Base-by-base conservation (phyloP, 2,113 vertebrate genomes). In the Sylvietta virens region DNA sequence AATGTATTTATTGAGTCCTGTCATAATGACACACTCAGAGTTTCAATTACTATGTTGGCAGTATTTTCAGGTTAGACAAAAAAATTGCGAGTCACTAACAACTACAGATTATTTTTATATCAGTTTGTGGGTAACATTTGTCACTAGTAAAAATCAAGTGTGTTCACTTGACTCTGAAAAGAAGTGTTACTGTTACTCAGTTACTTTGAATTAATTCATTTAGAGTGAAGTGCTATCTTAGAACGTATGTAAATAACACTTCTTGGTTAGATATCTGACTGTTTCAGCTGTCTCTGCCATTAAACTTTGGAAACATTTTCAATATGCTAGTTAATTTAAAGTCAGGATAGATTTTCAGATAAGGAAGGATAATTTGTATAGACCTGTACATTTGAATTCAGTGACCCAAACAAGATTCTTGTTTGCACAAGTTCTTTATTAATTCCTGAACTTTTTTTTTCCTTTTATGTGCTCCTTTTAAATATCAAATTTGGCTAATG, bases 401-500 rank as follows among this genome's bases (percentile, higher is more conserved):
- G n/a, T 86, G 80, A 48, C 45, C 48, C 48, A 48, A 81, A 74
- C 16, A 66, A 71, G 24, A 18, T 33, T 33, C 18, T 48, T 48
- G 22, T 54, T 76, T 83, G 35, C 69, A 39, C 31, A 5, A 64
- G 7, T 87, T 86, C 19, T 86, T 86, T 54, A 33, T 79, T 66
- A 79, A 61, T 76, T 80, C 27, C 9, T 79, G 65, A 17, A 26
- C 11, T 37, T 50, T 26, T 54, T 31, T 72, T 31, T 17, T 17
- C 27, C 19, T 72, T 54, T 60, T 33, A 24, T 26, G 10, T 86
- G 16, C 4, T 86, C 13, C 21, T 86, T 90, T 93, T 86, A 71
- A 61, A 48, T 81, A 81, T 57, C 24, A 90, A 31, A 66, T 90
- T 90, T 73, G 62, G 53, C 76, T 90, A 93, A 93, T 73, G 50